phyloP scores from a whole-genome alignment of 2,888 invertebrate genomes.

The Volucella inanis region DNA sequence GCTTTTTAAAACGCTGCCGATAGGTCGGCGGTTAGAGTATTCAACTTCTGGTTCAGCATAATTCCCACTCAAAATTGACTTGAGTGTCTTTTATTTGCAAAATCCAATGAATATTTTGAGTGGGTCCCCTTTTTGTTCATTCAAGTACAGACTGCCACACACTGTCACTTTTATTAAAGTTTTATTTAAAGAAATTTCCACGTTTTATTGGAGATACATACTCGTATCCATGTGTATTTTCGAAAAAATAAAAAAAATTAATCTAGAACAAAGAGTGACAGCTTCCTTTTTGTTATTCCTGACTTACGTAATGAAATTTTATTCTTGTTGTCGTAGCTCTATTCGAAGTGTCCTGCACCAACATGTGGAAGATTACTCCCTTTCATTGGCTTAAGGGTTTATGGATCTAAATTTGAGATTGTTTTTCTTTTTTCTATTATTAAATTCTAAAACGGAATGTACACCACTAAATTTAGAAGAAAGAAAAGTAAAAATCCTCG shows the following conservation, averaged over 20 bases:
- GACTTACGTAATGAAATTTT: constrained; percentile 55
- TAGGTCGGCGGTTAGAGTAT: neutral
- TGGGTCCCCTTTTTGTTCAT: neutral
- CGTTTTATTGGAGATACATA: constrained; percentile 49
- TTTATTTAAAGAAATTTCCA: constrained; percentile 53
- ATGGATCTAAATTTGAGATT: constrained; percentile 5
- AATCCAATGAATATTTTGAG: constrained; percentile 27
- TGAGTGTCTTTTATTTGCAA: constrained; percentile 25
- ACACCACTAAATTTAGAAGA: neutral
- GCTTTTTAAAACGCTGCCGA: neutral
- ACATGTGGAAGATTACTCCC: constrained; percentile 19
- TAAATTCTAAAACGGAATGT: constrained; percentile 14
- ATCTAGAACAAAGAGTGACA: constrained; percentile 55
- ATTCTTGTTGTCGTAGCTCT: constrained; percentile 24
- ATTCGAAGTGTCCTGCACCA: constrained; percentile 4
- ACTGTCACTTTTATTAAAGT: neutral
- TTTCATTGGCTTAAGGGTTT: neutral
- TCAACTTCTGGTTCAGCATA: neutral
- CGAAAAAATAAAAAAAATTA: constrained; percentile 9
- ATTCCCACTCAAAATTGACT: constrained; percentile 19
- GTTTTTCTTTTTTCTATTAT: neutral
- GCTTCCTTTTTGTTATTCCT: constrained; percentile 23
- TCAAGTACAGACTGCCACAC: neutral
- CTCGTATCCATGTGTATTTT: constrained; percentile 32
- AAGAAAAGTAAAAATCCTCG: neutral